Base-by-base conservation (phyloP, 2,888 invertebrate species). In the Schizotus pectinicornis region DNA sequence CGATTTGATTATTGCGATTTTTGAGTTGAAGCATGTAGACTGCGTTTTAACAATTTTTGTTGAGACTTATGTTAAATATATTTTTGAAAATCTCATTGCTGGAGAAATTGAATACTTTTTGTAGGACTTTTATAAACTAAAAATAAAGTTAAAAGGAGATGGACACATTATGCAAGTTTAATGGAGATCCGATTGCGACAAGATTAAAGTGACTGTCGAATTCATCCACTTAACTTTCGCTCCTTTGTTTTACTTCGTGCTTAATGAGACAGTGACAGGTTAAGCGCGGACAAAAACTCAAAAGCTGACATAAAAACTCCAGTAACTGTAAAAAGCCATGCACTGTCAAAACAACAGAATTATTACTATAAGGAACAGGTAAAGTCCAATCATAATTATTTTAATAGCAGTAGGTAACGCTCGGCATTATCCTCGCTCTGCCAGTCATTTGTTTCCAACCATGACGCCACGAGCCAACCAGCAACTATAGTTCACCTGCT, bases 391-490 rank as follows among this genome's bases (percentile, higher is more conserved):
- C 75, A 78, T 79, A 79, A 80, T 79, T 79, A 79, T 79, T 79
- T 78, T 79, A 79, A 79, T 79, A 75, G 77, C 71, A 75, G 77
- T 77, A 75, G 77, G 77, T 75, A 77, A 77, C 76, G 76, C 74
- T 78, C 76, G 75, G 77, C 79, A 80, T 80, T 80, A 80, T 80
- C 78, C 76, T 78, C 80, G 81, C 80, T 80, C 80, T 80, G 78
- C 70, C 79, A 79, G 80, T 78, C 81, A 80, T 80, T 81, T 80
- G 81, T 76, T 80, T 79, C 81, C 75, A 80, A 80, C 72, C 81
- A 80, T 80, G 80, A 80, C 80, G 81, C 79, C 80, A 80, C 80
- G 80, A 80, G 80, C 79, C 79, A 73, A 67, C 69, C 71, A 74
- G 74, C 74, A 72, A 74, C 73, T 75, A 76, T 76, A 77, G 75